Conservation (phyloP, 1,140 invertebrate genomes). For the Lethrus apterus region DNA sequence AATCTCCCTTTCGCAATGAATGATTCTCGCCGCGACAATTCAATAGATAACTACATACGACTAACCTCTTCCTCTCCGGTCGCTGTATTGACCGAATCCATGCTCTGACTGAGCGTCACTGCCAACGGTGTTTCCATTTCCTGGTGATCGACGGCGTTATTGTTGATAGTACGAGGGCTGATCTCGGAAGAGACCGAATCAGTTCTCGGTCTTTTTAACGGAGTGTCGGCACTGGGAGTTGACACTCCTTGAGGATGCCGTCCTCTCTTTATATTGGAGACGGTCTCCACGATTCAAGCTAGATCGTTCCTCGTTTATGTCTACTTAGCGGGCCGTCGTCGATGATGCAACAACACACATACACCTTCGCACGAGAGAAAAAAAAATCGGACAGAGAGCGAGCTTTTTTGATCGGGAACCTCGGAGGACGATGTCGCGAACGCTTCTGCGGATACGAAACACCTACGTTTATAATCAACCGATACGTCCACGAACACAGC, state of each 20-base stretch:
- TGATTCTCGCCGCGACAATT: too few relatives aligned
- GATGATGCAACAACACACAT: conserved; percentile 5
- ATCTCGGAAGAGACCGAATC: conserved; percentile 31
- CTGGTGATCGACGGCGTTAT: conserved; percentile 21
- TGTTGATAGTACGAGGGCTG: conserved; percentile 1
- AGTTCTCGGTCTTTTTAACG: conserved; percentile 51
- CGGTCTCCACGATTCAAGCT: conserved; percentile 39
- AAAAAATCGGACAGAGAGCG: neutral
- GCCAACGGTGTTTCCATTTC: conserved; percentile 49
- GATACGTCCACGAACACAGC: too few relatives aligned
- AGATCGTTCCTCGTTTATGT: conserved; percentile 17
- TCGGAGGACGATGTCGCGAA: too few relatives aligned
- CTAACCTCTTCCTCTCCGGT: conserved; percentile 86
- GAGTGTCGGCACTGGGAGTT: conserved; percentile 36
- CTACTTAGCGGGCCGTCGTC: too few relatives aligned
- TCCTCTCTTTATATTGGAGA: conserved; percentile 38
- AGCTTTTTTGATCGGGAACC: conserved; percentile 1
- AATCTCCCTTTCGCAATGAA: too few relatives aligned
- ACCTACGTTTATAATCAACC: too few relatives aligned
- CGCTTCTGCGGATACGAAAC: too few relatives aligned
- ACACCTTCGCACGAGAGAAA: neutral
- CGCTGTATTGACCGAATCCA: conserved; percentile 87
- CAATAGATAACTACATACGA: too few relatives aligned
- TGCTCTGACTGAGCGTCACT: conserved; percentile 70
- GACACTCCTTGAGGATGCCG: conserved; percentile 39